Evolutionary conservation across 2,797 vertebrate genomes (phyloP).

Genomic region (Liparis tanakae): DNA sequence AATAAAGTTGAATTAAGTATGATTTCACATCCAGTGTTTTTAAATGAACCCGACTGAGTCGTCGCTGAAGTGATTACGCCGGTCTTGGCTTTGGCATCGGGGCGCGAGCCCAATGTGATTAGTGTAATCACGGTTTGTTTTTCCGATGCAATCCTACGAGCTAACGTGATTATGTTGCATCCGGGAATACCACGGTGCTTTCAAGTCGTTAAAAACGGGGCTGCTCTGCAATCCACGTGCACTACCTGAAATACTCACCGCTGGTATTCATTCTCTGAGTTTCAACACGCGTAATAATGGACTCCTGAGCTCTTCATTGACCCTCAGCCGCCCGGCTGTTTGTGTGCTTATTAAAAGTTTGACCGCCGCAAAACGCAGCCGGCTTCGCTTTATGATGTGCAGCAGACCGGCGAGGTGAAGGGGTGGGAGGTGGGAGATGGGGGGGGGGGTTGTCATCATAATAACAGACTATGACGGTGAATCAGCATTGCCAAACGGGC

Average conservation of each 20-base stretch:
- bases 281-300: conserved; percentile 22
- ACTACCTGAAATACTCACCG: conserved; percentile 9
- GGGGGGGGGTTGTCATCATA: conserved; percentile 21
- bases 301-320: conserved; percentile 31
- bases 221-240: conserved; percentile 8
- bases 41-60: conserved; percentile 36
- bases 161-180: conserved; percentile 27
- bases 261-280: conserved; percentile 4
- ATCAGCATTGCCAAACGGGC: conserved; percentile 38
- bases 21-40: conserved; percentile 42
- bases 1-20: conserved; percentile 38
- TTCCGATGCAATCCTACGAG: conserved; percentile 26
- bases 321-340: conserved; percentile 23
- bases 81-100: conserved; percentile 44
- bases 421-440: conserved; percentile 3
- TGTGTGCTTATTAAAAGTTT: conserved; percentile 44
- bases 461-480: conserved; percentile 28
- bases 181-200: conserved; percentile 23
- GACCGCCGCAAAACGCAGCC: conserved; percentile 29
- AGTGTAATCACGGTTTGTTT: conserved; percentile 39
- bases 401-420: not conserved
- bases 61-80: conserved; percentile 48
- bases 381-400: conserved; percentile 29
- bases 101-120: conserved; percentile 37
- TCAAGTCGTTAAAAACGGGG: conserved; percentile 1